These are phyloP conservation scores for Ursus arctos DNA, from an alignment of 2,113 vertebrate species.

Conservation along the genomic window DNA sequence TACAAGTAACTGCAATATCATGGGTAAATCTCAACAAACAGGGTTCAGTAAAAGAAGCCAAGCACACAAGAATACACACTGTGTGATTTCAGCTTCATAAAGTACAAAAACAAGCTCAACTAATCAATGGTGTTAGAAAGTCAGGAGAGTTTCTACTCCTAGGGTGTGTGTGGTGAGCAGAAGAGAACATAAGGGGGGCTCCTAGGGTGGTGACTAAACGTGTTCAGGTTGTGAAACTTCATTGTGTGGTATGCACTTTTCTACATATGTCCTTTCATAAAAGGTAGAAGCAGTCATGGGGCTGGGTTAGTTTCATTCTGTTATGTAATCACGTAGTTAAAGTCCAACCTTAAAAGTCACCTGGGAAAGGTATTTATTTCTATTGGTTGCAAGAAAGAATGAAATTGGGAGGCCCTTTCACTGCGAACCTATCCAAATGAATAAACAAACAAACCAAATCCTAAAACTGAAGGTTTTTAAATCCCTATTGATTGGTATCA, in stretches of 20 bases:
- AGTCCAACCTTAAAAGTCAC: neutral
- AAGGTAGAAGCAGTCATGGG: neutral
- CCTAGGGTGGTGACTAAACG: neutral
- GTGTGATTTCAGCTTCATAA: constrained; percentile 41
- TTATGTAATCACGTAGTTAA: neutral
- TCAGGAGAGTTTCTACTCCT: neutral
- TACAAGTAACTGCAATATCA: constrained; percentile 53
- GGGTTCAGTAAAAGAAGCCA: constrained; percentile 49
- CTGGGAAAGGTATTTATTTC: neutral
- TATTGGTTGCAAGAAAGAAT: neutral
- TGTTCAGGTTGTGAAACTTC: neutral
- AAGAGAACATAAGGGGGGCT: neutral
- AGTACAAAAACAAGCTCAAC: constrained; percentile 48
- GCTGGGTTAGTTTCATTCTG: neutral
- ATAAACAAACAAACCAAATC: neutral
- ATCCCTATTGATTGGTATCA: neutral
- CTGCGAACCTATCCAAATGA: neutral
- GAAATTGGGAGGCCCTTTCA: neutral
- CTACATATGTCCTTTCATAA: neutral
- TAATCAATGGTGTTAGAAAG: constrained; percentile 18
- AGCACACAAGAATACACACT: constrained; percentile 47
- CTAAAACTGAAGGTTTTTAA: neutral
- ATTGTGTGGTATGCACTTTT: neutral
- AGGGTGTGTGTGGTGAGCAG: neutral
- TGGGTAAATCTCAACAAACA: constrained; percentile 63